phyloP scores from a whole-genome alignment of 2,888 invertebrate species.

The Eueremaeus valkanovi region DNA sequence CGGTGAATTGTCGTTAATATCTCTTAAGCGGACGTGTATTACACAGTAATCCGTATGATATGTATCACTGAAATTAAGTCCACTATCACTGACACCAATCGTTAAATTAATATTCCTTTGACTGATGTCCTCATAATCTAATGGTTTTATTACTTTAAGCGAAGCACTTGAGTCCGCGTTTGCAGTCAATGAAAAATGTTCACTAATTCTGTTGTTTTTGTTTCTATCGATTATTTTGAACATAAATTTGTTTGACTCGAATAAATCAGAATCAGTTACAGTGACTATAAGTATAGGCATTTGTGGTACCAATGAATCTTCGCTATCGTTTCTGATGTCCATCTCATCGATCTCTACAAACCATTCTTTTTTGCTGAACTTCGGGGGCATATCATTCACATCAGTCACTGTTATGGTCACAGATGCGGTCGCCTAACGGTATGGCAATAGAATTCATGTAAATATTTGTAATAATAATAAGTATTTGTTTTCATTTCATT shows the following conservation, averaged over 20 bases:
- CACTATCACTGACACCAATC: constrained; percentile 58
- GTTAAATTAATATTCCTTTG: constrained; percentile 92
- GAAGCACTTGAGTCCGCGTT: constrained; percentile 70
- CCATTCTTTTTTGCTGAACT: constrained; percentile 94
- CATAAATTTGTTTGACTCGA: constrained; percentile 80
- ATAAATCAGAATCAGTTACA: constrained; percentile 80
- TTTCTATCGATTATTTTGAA: constrained; percentile 27
- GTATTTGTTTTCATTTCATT: too few relatives aligned
- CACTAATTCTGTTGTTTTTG: neutral
- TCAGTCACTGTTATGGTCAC: constrained; percentile 93
- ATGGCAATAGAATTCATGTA: too few relatives aligned
- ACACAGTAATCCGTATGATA: constrained; percentile 29
- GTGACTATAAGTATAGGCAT: constrained; percentile 90
- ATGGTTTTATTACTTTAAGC: constrained; percentile 81
- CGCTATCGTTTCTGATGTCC: constrained; percentile 61
- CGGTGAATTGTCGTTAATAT: too few relatives aligned
- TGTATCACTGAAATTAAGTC: constrained; percentile 35
- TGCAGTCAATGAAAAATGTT: constrained; percentile 13
- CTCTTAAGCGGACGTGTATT: too few relatives aligned
- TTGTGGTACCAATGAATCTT: constrained; percentile 66
- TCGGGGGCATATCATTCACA: constrained; percentile 97
- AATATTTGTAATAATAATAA: too few relatives aligned
- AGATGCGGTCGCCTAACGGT: constrained; percentile 90
- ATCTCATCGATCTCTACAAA: constrained; percentile 93
- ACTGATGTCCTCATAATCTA: constrained; percentile 89